Conservation (phyloP, 1,140 invertebrate species). For the Lepidostoma basale region DNA sequence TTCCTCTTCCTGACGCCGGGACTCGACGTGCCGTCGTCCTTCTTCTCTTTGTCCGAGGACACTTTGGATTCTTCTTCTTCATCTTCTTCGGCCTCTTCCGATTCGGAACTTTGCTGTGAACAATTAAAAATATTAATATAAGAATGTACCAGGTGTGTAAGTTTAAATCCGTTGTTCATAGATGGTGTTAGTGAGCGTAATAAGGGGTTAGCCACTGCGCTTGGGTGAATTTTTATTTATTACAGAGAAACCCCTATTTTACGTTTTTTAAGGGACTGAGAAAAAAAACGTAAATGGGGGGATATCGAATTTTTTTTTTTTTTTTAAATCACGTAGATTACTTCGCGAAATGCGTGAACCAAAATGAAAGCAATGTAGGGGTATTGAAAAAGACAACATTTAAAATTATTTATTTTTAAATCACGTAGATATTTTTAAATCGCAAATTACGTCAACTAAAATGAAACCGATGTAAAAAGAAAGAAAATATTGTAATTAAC, state of each 20-base stretch:
- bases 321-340: no score
- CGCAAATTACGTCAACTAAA: no score
- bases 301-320: no score
- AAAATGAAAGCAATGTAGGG: no score
- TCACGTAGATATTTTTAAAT: no score
- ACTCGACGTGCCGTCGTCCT: constrained; percentile 7
- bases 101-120: constrained; percentile 15
- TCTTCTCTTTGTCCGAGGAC: neutral
- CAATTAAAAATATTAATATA: neutral
- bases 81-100: neutral
- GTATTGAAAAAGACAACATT: no score
- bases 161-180: neutral
- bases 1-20: constrained; percentile 24
- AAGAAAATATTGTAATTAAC: no score
- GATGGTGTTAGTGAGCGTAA: neutral
- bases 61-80: neutral
- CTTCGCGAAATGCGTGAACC: no score
- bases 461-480: no score
- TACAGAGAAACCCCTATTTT: neutral
- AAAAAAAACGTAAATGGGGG: no score
- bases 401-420: no score
- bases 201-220: neutral
- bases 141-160: neutral
- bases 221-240: neutral
- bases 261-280: no score